Base-by-base conservation (phyloP, 92 coral and sea anemone species). In the Parazoanthus swiftii region DNA sequence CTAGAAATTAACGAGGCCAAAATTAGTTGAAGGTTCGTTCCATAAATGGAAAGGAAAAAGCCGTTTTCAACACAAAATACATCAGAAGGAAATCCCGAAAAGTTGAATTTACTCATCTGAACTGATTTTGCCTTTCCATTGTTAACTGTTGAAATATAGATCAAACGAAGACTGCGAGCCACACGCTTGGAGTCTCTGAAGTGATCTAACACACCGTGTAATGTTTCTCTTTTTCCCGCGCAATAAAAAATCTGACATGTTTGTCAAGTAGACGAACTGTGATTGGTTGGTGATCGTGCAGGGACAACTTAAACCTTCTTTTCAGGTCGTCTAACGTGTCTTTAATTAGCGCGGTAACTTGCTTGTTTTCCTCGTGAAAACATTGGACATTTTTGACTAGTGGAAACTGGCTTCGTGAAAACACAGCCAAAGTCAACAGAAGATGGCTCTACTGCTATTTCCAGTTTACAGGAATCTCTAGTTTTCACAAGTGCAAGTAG, bases 91-190 rank as follows among this genome's bases (percentile, higher is more conserved):
- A 48, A 48, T 20, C 70, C 16, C 8, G 48, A 78, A n/a, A 44
- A 78, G 74, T 68, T 72, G 76, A 79, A 51, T 44, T 11, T 51
- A 79, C 67, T 79, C 42, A 79, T 66, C 37, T 78, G 38, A 78
- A 79, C 68, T 79, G 70, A 79, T 79, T 79, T 79, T 50, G 83
- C 83, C 68, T 79, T 79, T 79, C 43, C 68, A 79, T 79, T 79
- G 44, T 51, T 54, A 79, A 79, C 70, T 50, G 29, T 79, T 23
- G 36, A 35, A 68, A 29, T 14, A 56, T 56, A 56, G 3, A 25
- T 76, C 26, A 76, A 39, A 56, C 58, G 54, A 76, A 29, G 80
- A 3, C 80, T 76, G 80, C 54, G 80, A 39, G 33, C 33, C 54
- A 56, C 26, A 76, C 46, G 10, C 54, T 42, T 36, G 80, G 25